Evolutionary conservation across 2,888 invertebrate species (phyloP), one percentile per base, ranked within the genome.

Genomic region (Diaphora mendica): DNA sequence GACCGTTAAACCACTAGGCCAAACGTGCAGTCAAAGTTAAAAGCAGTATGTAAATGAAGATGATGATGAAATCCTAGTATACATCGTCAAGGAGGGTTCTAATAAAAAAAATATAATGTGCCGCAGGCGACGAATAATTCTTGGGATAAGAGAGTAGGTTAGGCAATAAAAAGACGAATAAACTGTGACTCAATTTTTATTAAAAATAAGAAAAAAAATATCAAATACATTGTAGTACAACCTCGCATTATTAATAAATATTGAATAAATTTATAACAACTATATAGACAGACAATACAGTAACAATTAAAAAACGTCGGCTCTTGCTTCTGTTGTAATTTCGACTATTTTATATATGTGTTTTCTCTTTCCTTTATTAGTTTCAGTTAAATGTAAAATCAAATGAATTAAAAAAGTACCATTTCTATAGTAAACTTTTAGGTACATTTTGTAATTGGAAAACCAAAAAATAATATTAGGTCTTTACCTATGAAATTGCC

Each of bases 181-280:
- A 70, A 51, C 26, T 74, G 44, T 69, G 72, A 71, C 70, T 74
- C 26, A 71, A 77, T 75, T 73, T 74, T 77, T 84, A 75, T 79
- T 81, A 72, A 75, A 77, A 83, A 84, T 78, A 78, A 64, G 51
- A 48, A 79, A 65, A n/a, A 77, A 79, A 83, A 79, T 74, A 82
- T 76, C 35, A 68, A 77, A 74, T 74, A 78, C 70, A 77, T 82
- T 71, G 70, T 76, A 71, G 70, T 39, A 78, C 77, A 77, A 82
- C 75, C 75, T 67, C 42, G 62, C 11, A 39, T 69, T 74, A 64
- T 64, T 26, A 75, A 77, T 81, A 82, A 81, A 82, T 82, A 82
- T 78, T 77, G 73, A 77, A 81, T 77, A 74, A 78, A 79, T 77
- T 67, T 74, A 70, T 76, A 82, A 77, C 72, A 64, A 72, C 55